Conservation (phyloP, 2,888 invertebrate genomes). For the Drosophila dives region DNA sequence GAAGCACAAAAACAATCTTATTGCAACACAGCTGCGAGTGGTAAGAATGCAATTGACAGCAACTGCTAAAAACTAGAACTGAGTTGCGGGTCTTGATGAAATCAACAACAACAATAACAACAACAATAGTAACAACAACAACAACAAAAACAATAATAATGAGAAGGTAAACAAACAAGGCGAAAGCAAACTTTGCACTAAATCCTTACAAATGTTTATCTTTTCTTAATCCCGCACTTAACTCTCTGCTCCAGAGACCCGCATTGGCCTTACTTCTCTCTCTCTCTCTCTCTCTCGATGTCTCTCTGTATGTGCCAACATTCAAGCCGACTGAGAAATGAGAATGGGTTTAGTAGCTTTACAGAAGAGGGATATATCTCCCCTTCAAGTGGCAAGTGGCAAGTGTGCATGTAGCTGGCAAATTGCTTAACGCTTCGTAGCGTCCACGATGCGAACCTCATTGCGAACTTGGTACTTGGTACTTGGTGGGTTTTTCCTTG, state of each 20-base stretch:
- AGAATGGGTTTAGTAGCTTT: conserved; percentile 1
- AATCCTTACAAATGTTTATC: conserved; percentile 85
- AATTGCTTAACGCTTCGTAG: conserved; percentile 79
- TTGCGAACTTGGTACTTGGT: conserved; percentile 23
- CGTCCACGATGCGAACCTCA: conserved; percentile 41
- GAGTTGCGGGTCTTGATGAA: conserved; percentile 21
- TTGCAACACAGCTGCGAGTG: conserved; percentile 13
- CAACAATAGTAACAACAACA: conserved; percentile 50
- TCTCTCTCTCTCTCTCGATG: background rate
- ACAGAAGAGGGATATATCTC: background rate
- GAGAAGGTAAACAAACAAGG: conserved; percentile 70
- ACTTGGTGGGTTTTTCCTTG: conserved; percentile 25
- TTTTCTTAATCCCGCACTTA: conserved; percentile 84
- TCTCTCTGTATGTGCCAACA: conserved; percentile 23
- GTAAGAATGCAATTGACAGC: conserved; percentile 36
- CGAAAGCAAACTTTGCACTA: conserved; percentile 78
- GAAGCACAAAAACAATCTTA: background rate
- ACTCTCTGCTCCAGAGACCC: conserved; percentile 68
- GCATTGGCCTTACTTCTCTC: conserved; percentile 55
- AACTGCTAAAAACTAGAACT: conserved; percentile 33
- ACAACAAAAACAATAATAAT: conserved; percentile 65
- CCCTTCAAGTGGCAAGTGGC: conserved; percentile 18
- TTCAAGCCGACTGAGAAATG: conserved; percentile 21
- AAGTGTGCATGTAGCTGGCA: conserved; percentile 65
- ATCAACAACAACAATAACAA: conserved; percentile 30